Base-by-base conservation (phyloP, 2,888 invertebrate species). In the Chymomyza caudatula region DNA sequence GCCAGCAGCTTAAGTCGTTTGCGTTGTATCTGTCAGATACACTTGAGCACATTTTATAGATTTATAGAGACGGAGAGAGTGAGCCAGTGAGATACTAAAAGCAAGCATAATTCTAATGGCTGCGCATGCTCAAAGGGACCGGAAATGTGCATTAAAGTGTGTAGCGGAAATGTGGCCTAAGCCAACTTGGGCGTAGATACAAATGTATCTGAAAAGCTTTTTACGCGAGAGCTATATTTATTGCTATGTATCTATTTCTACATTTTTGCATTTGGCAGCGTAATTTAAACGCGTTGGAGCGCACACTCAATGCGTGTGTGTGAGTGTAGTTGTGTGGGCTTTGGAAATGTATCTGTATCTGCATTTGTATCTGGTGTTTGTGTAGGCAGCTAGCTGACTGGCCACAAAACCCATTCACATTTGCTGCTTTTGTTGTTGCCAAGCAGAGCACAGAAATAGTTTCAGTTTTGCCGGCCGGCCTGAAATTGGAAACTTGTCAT, bases 381-480 rank as follows among this genome's bases (percentile, higher is more conserved):
- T 63, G 69, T 55, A 52, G 62, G 70, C 55, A 25, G 29, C 23
- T 23, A 2, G 29, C 29, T 11, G 29, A 37, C 29, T 37, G 13
- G 22, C 52, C 15, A 20, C 19, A n/a, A 17, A 47, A 19, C n/a
- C 19, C 19, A 47, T 47, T 51, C 20, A 20, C 19, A 17, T 20
- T 17, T 62, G 66, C 63, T n/a, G n/a, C n/a, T n/a, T 67, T 68
- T 86, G 81, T 84, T 73, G 78, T 65, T 86, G 85, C 80, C 76
- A 80, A 86, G 82, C 86, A 80, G 80, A 86, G 86, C 80, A 86
- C 78, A 55, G 84, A 83, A 77, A 80, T 77, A 76, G 19, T 51
- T 51, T 17, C 29, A 37, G 11, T 37, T 37, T 63, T 61, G 49
- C 42, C 56, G 15, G 44, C 25, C 44, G 53, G 37, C 55, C 56